Evolutionary conservation across 2,113 vertebrate genomes (phyloP), one percentile per base, ranked within the genome.

Genomic region (Anseranas semipalmata): DNA sequence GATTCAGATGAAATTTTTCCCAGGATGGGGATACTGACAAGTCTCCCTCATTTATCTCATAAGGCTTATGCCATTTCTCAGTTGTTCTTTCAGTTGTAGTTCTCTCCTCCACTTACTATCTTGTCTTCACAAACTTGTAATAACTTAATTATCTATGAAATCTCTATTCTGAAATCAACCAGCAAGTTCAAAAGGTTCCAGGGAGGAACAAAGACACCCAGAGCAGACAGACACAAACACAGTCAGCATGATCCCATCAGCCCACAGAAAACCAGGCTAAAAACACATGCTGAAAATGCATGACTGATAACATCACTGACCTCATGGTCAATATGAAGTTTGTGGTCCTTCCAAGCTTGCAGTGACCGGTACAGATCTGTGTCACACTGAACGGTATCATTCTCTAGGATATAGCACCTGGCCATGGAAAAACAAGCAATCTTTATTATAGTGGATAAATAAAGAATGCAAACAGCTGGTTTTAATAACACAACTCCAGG

Each of bases 311-410:
- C 58, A 39, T 25, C 91, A 93, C 96, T 89, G 81, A 99, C 99
- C 99, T 99, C 99, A 1, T 99, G 99, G 96, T 99, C 99, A 50
- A 99, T 99, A 95, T 99, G 99, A 72, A 99, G 96, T 87, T 99
- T 99, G 97, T 99, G 99, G 94, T 99, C 99, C 93, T 99, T 99
- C 99, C 99, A 99, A 20, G 99, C 99, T 95, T 99, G 99, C 79
- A 99, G 98, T 66, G 99, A 99, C 93, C 98, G 99, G 96, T 99
- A 99, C 68, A 99, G 97, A 84, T 99, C 98, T 62, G 98, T 98
- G 93, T 99, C 99, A 74, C 99, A 99, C 80, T 98, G 99, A n/a
- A 99, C 98, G 0, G 99, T 99, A 85, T 99, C 98, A 2, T 99
- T 99, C 97, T 99, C 98, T n/a, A 99, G 98, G 93, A 99, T 99